phyloP scores from a whole-genome alignment of 2,113 vertebrate genomes.

The Onychorhynchus coronatus region DNA sequence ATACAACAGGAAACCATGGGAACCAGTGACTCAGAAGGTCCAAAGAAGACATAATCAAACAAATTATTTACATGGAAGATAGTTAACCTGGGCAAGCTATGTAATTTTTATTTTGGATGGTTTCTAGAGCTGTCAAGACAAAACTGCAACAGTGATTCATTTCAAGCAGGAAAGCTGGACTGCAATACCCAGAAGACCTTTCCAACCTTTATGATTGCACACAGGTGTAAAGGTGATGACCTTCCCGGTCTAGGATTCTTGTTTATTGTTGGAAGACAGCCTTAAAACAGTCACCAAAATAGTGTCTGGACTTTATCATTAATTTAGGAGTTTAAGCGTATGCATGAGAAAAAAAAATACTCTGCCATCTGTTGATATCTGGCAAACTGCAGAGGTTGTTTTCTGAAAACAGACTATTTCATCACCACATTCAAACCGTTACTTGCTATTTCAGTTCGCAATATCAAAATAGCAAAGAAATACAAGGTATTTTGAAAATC shows the following conservation, averaged over 20 bases:
- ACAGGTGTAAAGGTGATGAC: neutral
- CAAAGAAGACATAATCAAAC: neutral
- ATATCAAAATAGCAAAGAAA: neutral
- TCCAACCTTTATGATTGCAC: no score
- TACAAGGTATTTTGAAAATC: neutral
- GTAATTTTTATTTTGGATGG: neutral
- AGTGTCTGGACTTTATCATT: neutral
- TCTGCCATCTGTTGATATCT: neutral
- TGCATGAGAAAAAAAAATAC: neutral
- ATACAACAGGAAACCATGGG: neutral
- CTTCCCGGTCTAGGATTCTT: neutral
- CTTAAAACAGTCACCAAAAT: neutral
- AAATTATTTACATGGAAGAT: neutral
- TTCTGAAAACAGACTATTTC: neutral
- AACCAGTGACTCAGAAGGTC: neutral
- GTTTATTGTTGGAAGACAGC: neutral
- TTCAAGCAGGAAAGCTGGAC: neutral
- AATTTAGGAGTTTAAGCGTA: neutral
- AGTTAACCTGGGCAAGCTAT: neutral
- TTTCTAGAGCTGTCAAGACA: neutral
- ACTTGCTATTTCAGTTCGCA: neutral
- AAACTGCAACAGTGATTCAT: neutral
- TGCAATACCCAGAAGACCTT: neutral
- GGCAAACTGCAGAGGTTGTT: neutral
- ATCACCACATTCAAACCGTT: neutral